A percentile compares a stretch with the other conserved stretches of the same genome.
phyloP scores from a whole-genome alignment of 2,113 vertebrate species.

The Chamaea fasciata region DNA sequence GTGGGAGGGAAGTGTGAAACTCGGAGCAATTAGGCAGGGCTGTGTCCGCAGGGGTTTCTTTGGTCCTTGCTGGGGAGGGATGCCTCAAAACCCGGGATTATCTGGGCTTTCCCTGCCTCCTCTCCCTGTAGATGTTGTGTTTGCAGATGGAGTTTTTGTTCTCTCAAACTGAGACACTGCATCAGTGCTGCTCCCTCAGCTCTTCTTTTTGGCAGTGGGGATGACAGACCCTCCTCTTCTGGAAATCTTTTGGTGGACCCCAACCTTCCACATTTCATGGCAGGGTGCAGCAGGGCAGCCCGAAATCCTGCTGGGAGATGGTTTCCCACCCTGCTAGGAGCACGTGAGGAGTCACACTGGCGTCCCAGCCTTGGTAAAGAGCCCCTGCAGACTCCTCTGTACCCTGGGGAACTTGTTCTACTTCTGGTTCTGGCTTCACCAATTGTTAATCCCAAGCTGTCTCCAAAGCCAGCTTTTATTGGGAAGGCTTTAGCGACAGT shows the following conservation, averaged over 20 bases:
- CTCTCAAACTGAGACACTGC: fast-evolving
- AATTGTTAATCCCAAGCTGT: background rate
- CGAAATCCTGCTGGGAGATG: background rate
- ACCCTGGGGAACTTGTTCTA: background rate
- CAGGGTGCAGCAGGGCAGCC: background rate
- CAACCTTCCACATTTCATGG: fast-evolving
- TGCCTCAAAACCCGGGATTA: background rate
- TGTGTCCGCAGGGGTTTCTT: background rate
- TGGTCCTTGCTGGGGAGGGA: background rate
- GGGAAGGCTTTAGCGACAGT: background rate
- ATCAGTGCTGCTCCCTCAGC: background rate
- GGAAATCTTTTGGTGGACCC: background rate
- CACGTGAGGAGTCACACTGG: background rate
- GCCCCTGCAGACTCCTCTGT: background rate
- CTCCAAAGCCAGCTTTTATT: background rate
- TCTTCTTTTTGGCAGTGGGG: background rate
- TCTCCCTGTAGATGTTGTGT: background rate
- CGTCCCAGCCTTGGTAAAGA: fast-evolving
- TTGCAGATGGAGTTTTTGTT: background rate
- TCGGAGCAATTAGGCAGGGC: background rate
- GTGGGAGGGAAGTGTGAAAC: background rate
- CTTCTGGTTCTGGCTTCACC: background rate
- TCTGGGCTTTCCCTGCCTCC: background rate
- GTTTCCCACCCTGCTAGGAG: background rate
- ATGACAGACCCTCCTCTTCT: background rate